Base-by-base conservation (phyloP, 2,797 vertebrate genomes). In the Enteromius paludinosus region DNA sequence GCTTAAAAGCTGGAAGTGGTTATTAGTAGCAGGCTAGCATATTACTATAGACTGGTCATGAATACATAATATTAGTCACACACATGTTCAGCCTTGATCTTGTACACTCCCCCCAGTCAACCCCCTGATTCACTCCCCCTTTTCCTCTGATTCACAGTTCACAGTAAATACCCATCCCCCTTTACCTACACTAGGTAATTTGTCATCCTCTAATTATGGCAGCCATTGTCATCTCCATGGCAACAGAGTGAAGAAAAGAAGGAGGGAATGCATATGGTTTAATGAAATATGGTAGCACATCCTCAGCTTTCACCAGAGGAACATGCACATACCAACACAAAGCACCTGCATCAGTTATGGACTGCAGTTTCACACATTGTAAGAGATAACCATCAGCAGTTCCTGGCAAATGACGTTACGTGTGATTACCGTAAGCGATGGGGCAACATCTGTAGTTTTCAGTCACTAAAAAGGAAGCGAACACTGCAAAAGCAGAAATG, bases 191-290 rank as follows among this genome's bases (percentile, higher is more conserved):
- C n/a, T 30, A 20, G 69, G 54, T 65, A 28, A 43, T 78, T 81
- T 56, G 52, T 76, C 81, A 76, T 83, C 78, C 66, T 78, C 65
- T 52, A 85, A 72, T 84, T 78, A 52, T 47, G 59, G 76, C 79
- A 78, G 77, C 61, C 72, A 65, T 72, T 68, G 79, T 83, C 62
- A 83, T 86, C 66, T 75, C 82, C 79, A 86, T 87, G 72, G 82
- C 82, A 88, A 84, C 82, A 77, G 72, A 61, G 49, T 35, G 28
- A 45, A 43, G 28, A 70, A 69, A 65, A 49, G 49, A 71, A 3
- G 41, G 28, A 76, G 68, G 23, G 77, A 83, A 47, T 33, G 14
- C 20, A 68, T 15, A 15, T 8, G 61, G 69, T 52, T 61, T 73
- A 82, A 85, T 79, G 17, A 77, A 77, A 74, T 25, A 56, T 82